These are phyloP conservation scores for Thunnus albacares DNA, from an alignment of 2,797 vertebrate genomes.

Conservation along the genomic window DNA sequence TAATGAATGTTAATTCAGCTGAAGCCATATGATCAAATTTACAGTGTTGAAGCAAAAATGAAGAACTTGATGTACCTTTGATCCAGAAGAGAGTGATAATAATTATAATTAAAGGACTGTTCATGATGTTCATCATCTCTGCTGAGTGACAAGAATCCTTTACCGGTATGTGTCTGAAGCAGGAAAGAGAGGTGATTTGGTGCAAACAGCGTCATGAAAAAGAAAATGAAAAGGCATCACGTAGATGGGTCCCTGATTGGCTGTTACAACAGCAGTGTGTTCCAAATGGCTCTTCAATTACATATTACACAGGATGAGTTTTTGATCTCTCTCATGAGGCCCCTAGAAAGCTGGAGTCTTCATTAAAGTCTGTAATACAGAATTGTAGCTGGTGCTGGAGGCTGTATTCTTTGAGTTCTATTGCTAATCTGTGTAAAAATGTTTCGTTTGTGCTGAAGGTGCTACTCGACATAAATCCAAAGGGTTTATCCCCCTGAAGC, in stretches of 20 bases:
- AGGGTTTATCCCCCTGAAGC: too few species aligned
- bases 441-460: too few species aligned
- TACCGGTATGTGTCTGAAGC: not conserved
- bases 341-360: too few species aligned
- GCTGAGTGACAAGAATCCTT: not conserved
- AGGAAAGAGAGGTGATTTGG: not conserved
- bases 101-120: not conserved
- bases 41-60: not conserved
- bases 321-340: not conserved
- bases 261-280: not conserved
- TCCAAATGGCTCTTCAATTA: not conserved
- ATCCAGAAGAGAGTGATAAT: not conserved
- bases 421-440: too few species aligned
- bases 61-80: not conserved
- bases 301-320: not conserved
- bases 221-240: not conserved
- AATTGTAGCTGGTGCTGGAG: not conserved
- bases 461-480: too few species aligned
- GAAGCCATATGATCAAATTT: not conserved
- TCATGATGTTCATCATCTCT: constrained; percentile 19
- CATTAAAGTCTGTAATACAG: too few species aligned
- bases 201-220: not conserved
- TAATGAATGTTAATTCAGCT: not conserved
- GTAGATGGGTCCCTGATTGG: not conserved
- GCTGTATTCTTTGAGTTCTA: not conserved